Conservation (phyloP, 2,888 invertebrate genomes). For the Phragmatobia fuliginosa region DNA sequence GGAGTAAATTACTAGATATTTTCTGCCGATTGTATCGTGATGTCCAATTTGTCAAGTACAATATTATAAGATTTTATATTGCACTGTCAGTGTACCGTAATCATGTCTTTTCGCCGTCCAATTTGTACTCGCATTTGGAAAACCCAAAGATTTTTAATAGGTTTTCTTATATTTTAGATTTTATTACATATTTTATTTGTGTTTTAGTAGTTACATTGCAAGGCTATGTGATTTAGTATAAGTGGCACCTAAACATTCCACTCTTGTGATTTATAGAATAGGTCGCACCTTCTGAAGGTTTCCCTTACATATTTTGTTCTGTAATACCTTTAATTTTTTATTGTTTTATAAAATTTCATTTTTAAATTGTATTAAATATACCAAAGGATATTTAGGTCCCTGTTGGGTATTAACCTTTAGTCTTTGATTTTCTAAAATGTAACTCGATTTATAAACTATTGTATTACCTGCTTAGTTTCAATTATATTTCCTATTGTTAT, state of each 20-base stretch:
- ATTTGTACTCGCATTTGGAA: slow-evolving; percentile 66
- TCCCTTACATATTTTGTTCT: slow-evolving; percentile 39
- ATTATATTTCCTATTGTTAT: slow-evolving; percentile 65
- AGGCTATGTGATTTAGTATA: slow-evolving; percentile 83
- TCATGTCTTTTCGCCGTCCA: slow-evolving; percentile 49
- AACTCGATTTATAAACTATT: slow-evolving; percentile 59
- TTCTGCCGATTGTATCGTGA: slow-evolving; percentile 13
- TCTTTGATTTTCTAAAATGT: slow-evolving; percentile 53
- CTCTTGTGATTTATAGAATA: slow-evolving; percentile 81
- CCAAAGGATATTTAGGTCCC: slow-evolving; percentile 61
- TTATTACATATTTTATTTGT: slow-evolving; percentile 59
- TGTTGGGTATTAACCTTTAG: slow-evolving; percentile 23
- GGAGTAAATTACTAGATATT: background rate
- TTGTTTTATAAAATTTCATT: slow-evolving; percentile 50
- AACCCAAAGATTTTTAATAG: slow-evolving; percentile 75
- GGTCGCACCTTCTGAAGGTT: slow-evolving; percentile 63
- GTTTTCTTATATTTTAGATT: slow-evolving; percentile 59
- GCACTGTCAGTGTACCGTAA: slow-evolving; percentile 28
- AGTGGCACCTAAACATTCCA: slow-evolving; percentile 81
- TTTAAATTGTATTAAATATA: slow-evolving; percentile 54
- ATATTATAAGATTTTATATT: slow-evolving; percentile 39
- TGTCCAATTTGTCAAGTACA: slow-evolving; percentile 46
- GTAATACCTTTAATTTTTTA: slow-evolving; percentile 50
- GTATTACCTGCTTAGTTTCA: slow-evolving; percentile 47
- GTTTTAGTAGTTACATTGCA: slow-evolving; percentile 60